Percentiles rank a stretch among this genome's conserved stretches.
phyloP scores from a whole-genome alignment of 30 jellyfish, hydroid and myxozoan genomes.

The Mastigias papua region DNA sequence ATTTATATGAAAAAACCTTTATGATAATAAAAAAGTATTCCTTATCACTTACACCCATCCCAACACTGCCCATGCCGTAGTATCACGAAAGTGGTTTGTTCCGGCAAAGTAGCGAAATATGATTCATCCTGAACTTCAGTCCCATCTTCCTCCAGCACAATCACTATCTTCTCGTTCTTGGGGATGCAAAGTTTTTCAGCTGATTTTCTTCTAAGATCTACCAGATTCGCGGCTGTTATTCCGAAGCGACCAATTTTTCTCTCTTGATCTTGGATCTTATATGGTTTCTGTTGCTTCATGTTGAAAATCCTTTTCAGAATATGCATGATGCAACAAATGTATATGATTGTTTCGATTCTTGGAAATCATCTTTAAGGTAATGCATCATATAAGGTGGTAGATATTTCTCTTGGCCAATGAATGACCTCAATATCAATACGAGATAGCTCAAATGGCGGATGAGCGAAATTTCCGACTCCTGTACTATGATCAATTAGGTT shows the following conservation, averaged over 20 bases:
- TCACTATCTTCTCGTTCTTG: background rate
- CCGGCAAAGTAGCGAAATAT: conserved; percentile 69
- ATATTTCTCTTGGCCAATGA: no score
- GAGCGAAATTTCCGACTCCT: conserved; percentile 87
- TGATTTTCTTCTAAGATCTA: conserved; percentile 74
- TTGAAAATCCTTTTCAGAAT: conserved; percentile 61
- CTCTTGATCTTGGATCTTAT: conserved; percentile 82
- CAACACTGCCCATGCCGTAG: conserved; percentile 79
- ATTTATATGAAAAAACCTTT: background rate
- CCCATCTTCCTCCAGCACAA: conserved; percentile 91
- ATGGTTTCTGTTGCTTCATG: conserved; percentile 76
- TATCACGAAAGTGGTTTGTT: conserved; percentile 81
- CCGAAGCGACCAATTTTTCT: conserved; percentile 84
- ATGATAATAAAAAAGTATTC: background rate
- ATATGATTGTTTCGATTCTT: background rate
- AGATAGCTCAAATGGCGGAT: conserved; percentile 84
- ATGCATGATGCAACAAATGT: no score
- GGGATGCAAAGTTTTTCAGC: conserved; percentile 19
- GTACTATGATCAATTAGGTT: conserved; percentile 93
- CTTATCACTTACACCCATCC: conserved; percentile 91
- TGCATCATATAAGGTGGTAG: background rate
- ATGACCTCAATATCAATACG: no score
- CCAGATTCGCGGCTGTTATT: conserved; percentile 74
- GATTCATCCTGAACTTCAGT: conserved; percentile 80
- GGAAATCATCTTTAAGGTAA: background rate